phyloP scores from a whole-genome alignment of 1,140 invertebrate species.

The Phthorimaea operculella region DNA sequence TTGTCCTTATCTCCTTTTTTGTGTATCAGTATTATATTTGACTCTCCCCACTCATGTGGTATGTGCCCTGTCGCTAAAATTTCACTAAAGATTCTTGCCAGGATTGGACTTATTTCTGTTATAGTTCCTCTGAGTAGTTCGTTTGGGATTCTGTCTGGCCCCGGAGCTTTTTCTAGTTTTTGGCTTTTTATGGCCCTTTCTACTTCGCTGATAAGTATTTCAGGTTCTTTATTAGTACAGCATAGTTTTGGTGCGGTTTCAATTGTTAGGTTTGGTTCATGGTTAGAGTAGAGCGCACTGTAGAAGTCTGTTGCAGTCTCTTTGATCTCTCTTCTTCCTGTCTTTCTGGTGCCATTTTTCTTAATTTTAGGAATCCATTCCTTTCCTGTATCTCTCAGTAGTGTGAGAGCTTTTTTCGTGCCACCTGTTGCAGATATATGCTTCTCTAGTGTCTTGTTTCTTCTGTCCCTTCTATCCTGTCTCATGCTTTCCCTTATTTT shows the following conservation, averaged over 20 bases:
- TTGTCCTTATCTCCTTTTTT: constrained; percentile 10
- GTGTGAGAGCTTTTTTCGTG: constrained; percentile 1
- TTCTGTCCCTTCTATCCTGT: not conserved
- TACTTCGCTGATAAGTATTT: not conserved
- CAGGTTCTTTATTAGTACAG: not conserved
- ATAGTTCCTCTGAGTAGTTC: constrained; percentile 3
- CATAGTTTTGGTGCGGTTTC: not conserved
- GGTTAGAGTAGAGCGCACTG: not conserved
- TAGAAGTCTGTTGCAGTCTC: not conserved
- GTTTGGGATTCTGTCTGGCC: constrained; percentile 4
- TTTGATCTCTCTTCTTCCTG: not conserved
- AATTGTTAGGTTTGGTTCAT: not conserved
- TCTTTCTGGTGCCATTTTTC: not conserved
- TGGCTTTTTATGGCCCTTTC: not conserved
- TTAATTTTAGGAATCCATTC: constrained; percentile 8
- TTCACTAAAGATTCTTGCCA: constrained; percentile 1
- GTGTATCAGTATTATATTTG: constrained; percentile 6
- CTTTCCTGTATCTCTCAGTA: constrained; percentile 3
- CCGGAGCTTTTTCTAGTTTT: constrained; percentile 10
- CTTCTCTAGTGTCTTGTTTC: not conserved
- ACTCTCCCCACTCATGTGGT: constrained; percentile 3
- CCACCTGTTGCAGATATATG: not conserved
- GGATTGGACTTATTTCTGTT: not conserved
- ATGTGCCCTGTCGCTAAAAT: not conserved
- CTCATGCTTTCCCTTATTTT: constrained; percentile 2